Percentiles rank a stretch among this genome's conserved stretches.
phyloP scores from a whole-genome alignment of 2,113 vertebrate genomes.

The Propithecus coquereli region DNA sequence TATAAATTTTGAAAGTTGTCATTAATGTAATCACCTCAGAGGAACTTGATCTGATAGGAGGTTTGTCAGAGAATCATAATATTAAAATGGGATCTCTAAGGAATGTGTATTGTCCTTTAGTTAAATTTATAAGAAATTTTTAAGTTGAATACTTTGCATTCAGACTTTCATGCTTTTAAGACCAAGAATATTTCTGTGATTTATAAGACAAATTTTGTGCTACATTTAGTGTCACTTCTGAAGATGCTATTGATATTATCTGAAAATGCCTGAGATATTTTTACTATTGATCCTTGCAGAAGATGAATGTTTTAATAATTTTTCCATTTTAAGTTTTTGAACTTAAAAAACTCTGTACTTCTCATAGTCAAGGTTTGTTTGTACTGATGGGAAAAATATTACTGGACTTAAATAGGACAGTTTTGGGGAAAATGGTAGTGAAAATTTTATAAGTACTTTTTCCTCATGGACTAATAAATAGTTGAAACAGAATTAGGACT shows the following conservation, averaged over 20 bases:
- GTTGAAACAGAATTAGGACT: neutral
- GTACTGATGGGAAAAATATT: neutral
- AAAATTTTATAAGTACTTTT: neutral
- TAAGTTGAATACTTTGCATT: neutral
- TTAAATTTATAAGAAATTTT: conserved; percentile 2
- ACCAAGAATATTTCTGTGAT: conserved; percentile 3
- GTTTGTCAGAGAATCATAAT: neutral
- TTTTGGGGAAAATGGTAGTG: neutral
- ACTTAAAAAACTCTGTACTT: neutral
- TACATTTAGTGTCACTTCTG: neutral
- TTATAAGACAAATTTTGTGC: neutral
- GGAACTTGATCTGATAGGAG: neutral
- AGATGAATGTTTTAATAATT: neutral
- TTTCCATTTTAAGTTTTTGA: neutral
- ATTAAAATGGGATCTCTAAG: conserved; percentile 1
- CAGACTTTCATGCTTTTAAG: neutral
- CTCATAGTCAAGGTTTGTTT: neutral
- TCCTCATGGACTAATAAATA: neutral
- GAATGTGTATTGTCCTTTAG: neutral
- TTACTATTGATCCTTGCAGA: neutral
- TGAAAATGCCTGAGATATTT: neutral
- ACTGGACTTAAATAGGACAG: neutral
- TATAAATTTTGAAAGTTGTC: neutral
- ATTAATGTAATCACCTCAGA: neutral
- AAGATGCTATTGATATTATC: neutral